Evolutionary conservation across 2,888 invertebrate genomes (phyloP).

Genomic region (Apantesis nais): DNA sequence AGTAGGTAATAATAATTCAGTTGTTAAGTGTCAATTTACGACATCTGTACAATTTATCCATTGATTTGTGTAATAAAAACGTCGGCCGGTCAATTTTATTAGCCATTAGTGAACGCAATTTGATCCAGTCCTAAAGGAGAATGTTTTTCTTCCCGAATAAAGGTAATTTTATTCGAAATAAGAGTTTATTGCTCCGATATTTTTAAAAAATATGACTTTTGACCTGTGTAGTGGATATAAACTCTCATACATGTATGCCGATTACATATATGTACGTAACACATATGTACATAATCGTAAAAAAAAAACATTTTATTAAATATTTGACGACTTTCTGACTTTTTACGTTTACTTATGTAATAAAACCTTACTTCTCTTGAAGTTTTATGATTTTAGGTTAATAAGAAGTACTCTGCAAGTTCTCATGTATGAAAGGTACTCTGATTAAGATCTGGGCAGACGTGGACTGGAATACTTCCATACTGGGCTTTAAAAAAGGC

Average conservation of each 20-base stretch:
- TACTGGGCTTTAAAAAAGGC: too few species aligned
- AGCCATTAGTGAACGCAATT: conserved; percentile 46
- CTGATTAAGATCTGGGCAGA: background rate
- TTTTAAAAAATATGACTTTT: conserved; percentile 1
- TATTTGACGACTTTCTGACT: background rate
- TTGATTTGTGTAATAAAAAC: conserved; percentile 49
- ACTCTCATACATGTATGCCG: background rate
- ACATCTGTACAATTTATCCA: conserved; percentile 37
- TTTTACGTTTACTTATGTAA: background rate
- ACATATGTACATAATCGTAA: background rate
- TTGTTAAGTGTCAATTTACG: conserved; percentile 41
- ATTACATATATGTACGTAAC: background rate
- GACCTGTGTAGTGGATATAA: background rate
- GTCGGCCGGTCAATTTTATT: conserved; percentile 45
- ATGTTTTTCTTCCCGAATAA: conserved; percentile 11
- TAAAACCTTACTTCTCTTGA: background rate
- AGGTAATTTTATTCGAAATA: conserved; percentile 9
- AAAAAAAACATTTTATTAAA: background rate
- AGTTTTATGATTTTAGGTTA: background rate
- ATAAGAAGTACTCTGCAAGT: background rate
- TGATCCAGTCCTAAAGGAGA: conserved; percentile 25
- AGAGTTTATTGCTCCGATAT: background rate
- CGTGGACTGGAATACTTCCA: too few species aligned
- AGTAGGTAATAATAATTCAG: conserved; percentile 28
- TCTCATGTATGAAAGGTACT: background rate